A percentile compares a stretch with the other conserved stretches of the same genome.
Evolutionary conservation across 2,113 vertebrate species (phyloP).

Genomic region (Donacobius atricapilla): DNA sequence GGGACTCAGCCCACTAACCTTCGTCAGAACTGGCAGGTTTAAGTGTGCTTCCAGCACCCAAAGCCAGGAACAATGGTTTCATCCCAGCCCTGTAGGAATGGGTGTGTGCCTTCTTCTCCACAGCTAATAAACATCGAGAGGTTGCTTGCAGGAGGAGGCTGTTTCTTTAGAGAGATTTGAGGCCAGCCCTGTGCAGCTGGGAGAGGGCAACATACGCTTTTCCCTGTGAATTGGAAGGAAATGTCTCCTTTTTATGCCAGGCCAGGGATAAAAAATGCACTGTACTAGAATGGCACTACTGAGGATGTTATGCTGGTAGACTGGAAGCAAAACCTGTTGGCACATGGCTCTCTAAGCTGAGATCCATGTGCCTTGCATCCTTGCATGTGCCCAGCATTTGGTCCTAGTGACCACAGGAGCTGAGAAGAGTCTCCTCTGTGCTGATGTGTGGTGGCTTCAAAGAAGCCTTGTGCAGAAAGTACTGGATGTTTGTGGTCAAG

Average conservation of each 20-base stretch:
- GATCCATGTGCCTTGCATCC: background rate
- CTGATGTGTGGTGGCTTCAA: background rate
- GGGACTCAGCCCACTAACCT: background rate
- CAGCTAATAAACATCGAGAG: background rate
- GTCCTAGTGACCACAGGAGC: background rate
- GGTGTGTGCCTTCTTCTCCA: background rate
- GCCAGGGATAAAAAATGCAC: background rate
- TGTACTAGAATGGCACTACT: background rate
- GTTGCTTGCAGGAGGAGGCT: background rate
- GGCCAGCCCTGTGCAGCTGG: background rate
- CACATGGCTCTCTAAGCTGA: accelerated
- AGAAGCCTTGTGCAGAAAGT: background rate
- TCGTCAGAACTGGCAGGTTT: background rate
- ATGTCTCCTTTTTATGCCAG: background rate
- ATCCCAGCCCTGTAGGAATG: background rate
- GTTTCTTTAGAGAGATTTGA: background rate
- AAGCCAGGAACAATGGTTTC: background rate
- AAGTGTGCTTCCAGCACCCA: background rate
- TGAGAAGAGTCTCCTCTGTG: background rate
- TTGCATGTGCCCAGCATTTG: background rate
- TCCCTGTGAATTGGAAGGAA: background rate
- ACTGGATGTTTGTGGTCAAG: background rate
- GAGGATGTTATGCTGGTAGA: background rate
- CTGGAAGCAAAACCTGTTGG: background rate
- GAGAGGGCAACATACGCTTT: background rate